Evolutionary conservation across 2,113 vertebrate species (phyloP).

Genomic region (Mohoua ochrocephala): DNA sequence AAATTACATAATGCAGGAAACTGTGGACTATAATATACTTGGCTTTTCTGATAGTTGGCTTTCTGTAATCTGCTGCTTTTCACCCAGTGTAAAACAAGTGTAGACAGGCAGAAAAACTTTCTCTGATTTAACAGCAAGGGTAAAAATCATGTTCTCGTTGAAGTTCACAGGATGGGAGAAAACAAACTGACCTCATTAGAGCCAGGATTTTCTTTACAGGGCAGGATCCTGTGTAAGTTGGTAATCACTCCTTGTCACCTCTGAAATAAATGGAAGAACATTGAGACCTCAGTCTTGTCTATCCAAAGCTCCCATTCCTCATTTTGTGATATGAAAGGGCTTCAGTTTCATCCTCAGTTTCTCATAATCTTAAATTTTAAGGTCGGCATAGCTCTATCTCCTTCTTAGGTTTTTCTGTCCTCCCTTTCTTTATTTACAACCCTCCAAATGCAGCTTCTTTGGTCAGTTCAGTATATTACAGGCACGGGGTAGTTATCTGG

Average conservation of each 20-base stretch:
- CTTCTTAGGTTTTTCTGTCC: background rate
- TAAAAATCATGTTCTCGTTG: background rate
- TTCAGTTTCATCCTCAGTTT: background rate
- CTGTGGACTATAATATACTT: background rate
- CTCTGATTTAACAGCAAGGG: background rate
- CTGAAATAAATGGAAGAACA: background rate
- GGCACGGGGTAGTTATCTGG: background rate
- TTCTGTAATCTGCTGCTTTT: background rate
- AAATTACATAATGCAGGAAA: background rate
- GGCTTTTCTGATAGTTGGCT: background rate
- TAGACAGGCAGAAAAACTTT: background rate
- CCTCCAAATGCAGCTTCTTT: background rate
- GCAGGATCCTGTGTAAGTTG: background rate
- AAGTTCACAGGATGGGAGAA: background rate
- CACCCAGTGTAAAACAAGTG: background rate
- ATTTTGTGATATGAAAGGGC: background rate
- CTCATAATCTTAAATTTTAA: background rate
- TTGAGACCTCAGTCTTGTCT: background rate
- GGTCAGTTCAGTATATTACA: background rate
- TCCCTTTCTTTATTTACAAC: background rate
- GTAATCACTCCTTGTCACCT: background rate
- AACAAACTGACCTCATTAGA: conserved; percentile 1
- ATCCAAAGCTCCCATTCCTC: background rate
- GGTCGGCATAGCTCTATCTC: background rate
- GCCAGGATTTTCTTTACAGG: background rate